phyloP scores from a whole-genome alignment of 1,140 invertebrate species.

The Formica exsecta region DNA sequence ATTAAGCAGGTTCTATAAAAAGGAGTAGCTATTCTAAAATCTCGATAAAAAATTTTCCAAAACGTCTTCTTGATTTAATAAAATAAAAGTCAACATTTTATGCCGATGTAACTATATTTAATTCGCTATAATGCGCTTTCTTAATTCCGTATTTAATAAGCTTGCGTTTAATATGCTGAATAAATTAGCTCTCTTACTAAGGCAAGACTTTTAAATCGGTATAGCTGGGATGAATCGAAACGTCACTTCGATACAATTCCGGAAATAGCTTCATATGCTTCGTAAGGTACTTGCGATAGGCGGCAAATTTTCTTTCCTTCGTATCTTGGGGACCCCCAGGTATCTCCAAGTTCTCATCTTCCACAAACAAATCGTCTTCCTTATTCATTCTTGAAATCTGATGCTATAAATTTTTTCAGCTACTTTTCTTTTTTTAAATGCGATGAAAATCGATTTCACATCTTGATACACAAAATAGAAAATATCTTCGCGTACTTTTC shows the following conservation, averaged over 20 bases:
- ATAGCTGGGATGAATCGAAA: conserved; percentile 80
- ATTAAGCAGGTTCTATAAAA: background rate
- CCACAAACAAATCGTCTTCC: background rate
- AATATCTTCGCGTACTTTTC: background rate
- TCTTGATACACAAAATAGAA: background rate
- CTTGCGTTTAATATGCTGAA: background rate
- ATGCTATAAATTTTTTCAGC: background rate
- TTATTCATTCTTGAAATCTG: conserved; percentile 19
- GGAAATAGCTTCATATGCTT: conserved; percentile 76
- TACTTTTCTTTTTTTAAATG: background rate
- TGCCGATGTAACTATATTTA: background rate
- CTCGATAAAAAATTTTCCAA: background rate
- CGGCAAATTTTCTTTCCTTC: conserved; percentile 34
- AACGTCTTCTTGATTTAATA: conserved; percentile 5
- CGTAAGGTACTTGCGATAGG: conserved; percentile 60
- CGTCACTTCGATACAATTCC: conserved; percentile 79
- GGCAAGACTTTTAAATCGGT: conserved; percentile 76
- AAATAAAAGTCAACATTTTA: background rate
- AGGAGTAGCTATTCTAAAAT: background rate
- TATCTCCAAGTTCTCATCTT: background rate
- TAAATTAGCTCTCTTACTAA: conserved; percentile 79
- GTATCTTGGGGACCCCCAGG: background rate
- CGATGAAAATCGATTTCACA: background rate
- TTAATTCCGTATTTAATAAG: background rate
- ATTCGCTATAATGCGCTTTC: background rate